A percentile compares a stretch with the other conserved stretches of the same genome.
Conservation (phyloP, 2,888 invertebrate species). For the Cyaniris semiargus region DNA sequence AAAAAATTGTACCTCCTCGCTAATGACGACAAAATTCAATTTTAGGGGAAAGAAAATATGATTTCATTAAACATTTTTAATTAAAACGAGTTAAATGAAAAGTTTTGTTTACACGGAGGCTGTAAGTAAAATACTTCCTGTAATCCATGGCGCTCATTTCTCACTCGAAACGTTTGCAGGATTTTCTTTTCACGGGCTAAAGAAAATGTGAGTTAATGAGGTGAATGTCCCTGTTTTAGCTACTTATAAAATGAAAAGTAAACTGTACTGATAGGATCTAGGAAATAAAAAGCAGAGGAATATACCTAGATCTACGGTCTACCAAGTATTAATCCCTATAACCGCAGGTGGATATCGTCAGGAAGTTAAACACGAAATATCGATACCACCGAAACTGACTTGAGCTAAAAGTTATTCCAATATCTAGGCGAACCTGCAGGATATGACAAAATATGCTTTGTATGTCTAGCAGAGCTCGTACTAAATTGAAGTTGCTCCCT, state of each 20-base stretch:
- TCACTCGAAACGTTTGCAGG: neutral
- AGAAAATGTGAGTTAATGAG: neutral
- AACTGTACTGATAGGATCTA: too few relatives aligned
- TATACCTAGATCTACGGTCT: too few relatives aligned
- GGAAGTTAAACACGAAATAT: too few relatives aligned
- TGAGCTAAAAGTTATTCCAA: too few relatives aligned
- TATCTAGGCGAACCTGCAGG: too few relatives aligned
- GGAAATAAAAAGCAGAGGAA: too few relatives aligned
- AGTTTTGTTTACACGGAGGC: conserved; percentile 11
- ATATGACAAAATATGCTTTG: too few relatives aligned
- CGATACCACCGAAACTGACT: too few relatives aligned
- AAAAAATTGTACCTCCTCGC: neutral
- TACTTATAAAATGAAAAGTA: neutral
- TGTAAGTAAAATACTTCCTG: conserved; percentile 16
- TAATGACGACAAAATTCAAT: neutral
- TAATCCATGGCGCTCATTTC: neutral
- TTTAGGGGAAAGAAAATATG: neutral
- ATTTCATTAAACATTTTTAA: conserved; percentile 1
- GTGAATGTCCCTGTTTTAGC: neutral
- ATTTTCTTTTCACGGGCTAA: conserved; percentile 12
- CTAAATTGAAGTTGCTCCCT: too few relatives aligned
- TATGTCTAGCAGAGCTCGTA: too few relatives aligned
- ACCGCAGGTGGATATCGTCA: too few relatives aligned
- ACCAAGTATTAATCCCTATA: too few relatives aligned
- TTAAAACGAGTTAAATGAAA: neutral